Evolutionary conservation across 1,140 invertebrate species (phyloP), one percentile per base, ranked within the genome.

Genomic region (Tetranychus urticae): DNA sequence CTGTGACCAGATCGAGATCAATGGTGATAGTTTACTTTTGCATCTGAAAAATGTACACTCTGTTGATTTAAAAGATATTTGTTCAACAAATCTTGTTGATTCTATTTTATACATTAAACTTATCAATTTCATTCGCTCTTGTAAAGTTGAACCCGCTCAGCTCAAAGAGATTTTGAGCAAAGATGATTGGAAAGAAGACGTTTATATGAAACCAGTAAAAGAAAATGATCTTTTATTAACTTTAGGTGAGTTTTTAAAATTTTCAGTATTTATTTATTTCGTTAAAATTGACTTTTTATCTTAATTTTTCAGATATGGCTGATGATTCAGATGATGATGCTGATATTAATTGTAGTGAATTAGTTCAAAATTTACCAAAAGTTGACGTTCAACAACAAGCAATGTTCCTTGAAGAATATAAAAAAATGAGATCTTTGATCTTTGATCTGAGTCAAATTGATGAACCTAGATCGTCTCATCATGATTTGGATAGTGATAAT

Each of bases 81-180:
- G 84, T 70, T 69, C 70, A 1, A 82, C 79, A 65, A 80, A 82
- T 67, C 77, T 77, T 62, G 79, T 91, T 75, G 86, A 90, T 69
- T 82, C 81, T 67, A 86, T 88, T 71, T 81, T 80, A 0, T 91
- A 83, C 65, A 88, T 91, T 31, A 88, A 87, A 71, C 73, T 91
- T 65, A 81, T 92, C 13, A 92, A 92, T 74, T 93, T 81, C 68
- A 82, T 91, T 58, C 78, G 86, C 66, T 74, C 71, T 37, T 74
- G 80, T 58, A 79, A 80, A 66, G 69, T 79, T 31, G 71, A 66
- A n/a, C 73, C 77, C 45, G 70, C 80, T 48, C 73, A 77, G 34
- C 56, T 61, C 14, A 42, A 62, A 34, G 2, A 54, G 48, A n/a
- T 61, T 3, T 36, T 56, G 3, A 23, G 5, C 10, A 58, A 60